Evolutionary conservation across 2,113 vertebrate genomes (phyloP), one percentile per base, ranked within the genome.

Genomic region (Opisthocomus hoazin): DNA sequence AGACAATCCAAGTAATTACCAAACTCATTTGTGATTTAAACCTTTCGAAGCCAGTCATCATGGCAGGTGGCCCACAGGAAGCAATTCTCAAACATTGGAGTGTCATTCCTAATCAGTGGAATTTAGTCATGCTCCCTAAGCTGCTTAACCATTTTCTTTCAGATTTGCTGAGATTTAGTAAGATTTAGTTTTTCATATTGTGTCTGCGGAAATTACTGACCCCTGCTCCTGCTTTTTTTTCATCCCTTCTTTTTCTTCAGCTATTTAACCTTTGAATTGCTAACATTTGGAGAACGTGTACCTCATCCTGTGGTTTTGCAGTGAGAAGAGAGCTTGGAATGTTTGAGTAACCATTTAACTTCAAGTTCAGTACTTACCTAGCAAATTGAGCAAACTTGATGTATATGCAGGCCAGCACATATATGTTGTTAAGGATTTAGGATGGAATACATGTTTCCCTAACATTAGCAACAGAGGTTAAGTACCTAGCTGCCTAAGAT

Each of bases 11-110:
- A 79, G 78, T 88, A 94, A 96, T 96, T 93, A 92, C 27, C 46
- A 61, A 89, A 92, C 29, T 94, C 18, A 48, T 53, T 86, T 93
- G 41, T 88, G 71, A 68, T 91, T 94, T 92, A 84, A 94, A 82
- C 54, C 15, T 84, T 94, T 91, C 81, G 91, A 68, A 97, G 85
- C 88, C 91, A 91, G 45, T 87, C 63, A 70, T 39, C 48, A 63
- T 93, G 89, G 64, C 69, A 94, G 87, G 84, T 95, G 82, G 58
- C 36, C 66, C 65, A n/a, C 80, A 94, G 79, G 69, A 95, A 96
- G 78, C 76, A 89, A 89, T 87, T 93, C 63, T 94, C 81, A 81
- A 96, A 87, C 46, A 51, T 75, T 53, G 34, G 84, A 66, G 71
- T 94, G 87, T 66, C 82, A 54, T 70, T 89, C 29, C 65, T 80